A percentile compares a stretch with the other conserved stretches of the same genome.
Evolutionary conservation across 2,888 invertebrate genomes (phyloP).

Genomic region (Cryptus armator): DNA sequence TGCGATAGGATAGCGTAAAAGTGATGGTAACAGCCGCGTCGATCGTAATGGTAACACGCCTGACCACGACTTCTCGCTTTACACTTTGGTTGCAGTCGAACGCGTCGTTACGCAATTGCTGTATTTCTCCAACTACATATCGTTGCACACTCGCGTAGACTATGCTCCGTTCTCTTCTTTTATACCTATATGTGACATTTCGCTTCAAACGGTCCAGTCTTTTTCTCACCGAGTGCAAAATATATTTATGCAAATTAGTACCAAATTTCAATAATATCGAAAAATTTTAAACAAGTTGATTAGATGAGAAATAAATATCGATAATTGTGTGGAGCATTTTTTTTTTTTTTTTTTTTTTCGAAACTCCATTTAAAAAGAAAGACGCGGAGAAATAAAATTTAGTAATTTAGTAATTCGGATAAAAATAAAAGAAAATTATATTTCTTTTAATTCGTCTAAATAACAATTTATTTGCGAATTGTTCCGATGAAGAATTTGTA

Average conservation of each 20-base stretch:
- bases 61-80: constrained; percentile 64
- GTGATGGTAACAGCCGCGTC: constrained; percentile 65
- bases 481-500: neutral
- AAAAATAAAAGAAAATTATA: too few species aligned
- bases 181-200: neutral
- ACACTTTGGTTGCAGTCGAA: constrained; percentile 26
- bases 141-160: constrained; percentile 9
- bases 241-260: neutral
- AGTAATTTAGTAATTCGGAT: too few species aligned
- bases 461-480: neutral
- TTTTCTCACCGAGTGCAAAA: neutral
- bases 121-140: constrained; percentile 8
- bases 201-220: constrained; percentile 2
- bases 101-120: constrained; percentile 58
- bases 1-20: constrained; percentile 63
- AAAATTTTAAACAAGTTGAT: neutral
- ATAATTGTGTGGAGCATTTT: too few species aligned
- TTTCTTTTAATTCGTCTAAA: too few species aligned
- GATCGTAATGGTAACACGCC: constrained; percentile 67
- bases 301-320: too few species aligned
- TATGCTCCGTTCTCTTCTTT: neutral
- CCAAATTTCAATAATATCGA: neutral
- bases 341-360: too few species aligned
- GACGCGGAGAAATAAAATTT: too few species aligned
- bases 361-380: too few species aligned